phyloP scores from a whole-genome alignment of 2,888 invertebrate genomes.

The Achlya flavicornis region DNA sequence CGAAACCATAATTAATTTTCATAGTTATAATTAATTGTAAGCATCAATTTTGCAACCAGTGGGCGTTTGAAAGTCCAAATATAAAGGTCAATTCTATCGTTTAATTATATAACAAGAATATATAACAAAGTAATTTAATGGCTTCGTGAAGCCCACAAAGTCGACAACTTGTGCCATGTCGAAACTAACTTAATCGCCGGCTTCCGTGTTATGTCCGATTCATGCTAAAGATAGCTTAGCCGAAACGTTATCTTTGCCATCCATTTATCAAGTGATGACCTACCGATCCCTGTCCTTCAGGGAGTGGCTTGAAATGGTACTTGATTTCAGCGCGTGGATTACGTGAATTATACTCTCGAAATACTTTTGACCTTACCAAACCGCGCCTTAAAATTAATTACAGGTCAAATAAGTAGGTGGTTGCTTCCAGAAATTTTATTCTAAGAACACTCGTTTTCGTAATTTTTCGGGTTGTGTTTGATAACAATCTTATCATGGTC shows the following conservation, averaged over 20 bases:
- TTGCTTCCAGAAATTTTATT: too few relatives aligned
- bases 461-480: too few relatives aligned
- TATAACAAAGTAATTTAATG: neutral
- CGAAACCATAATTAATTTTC: too few relatives aligned
- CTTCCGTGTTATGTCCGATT: slow-evolving; percentile 1
- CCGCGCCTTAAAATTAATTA: neutral
- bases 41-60: neutral
- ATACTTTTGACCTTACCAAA: neutral
- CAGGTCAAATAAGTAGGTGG: neutral
- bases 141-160: slow-evolving; percentile 3
- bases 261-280: neutral
- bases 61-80: neutral
- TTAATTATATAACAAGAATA: neutral
- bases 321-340: neutral
- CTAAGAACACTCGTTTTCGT: too few relatives aligned
- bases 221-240: slow-evolving; percentile 3
- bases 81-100: neutral
- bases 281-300: neutral
- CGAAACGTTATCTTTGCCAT: neutral
- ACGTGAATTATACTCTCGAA: too few relatives aligned
- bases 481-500: too few relatives aligned
- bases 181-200: slow-evolving; percentile 3
- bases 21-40: too few relatives aligned
- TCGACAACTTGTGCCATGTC: neutral
- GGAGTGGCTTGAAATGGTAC: neutral